Conservation (phyloP, 2,113 vertebrate species). For the Pyxicephalus adspersus region DNA sequence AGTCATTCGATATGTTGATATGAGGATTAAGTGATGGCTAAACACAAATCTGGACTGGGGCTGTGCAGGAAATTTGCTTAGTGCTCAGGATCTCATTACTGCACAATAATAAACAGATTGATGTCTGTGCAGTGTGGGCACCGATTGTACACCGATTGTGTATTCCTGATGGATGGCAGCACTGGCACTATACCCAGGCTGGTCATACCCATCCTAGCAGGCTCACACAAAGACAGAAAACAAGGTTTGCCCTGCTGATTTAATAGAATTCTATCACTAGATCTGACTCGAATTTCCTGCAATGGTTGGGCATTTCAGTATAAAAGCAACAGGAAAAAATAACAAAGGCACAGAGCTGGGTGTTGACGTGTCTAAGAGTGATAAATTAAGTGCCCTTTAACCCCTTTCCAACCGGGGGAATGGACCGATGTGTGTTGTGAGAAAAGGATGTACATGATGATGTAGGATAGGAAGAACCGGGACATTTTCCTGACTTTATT, state of each 20-base stretch:
- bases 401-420: neutral
- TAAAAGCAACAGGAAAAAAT: conserved; percentile 43
- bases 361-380: conserved; percentile 44
- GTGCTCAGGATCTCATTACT: conserved; percentile 50
- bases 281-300: conserved; percentile 43
- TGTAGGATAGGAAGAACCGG: conserved; percentile 1
- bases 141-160: neutral
- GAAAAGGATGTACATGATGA: conserved; percentile 1
- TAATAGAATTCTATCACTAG: conserved; percentile 29
- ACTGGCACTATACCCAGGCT: neutral
- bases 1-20: conserved; percentile 45
- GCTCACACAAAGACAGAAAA: neutral
- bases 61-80: conserved; percentile 49
- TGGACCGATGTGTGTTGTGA: conserved; percentile 33
- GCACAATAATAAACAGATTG: conserved; percentile 48
- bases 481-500: neutral
- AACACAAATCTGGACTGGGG: conserved; percentile 42
- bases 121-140: conserved; percentile 10
- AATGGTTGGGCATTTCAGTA: conserved; percentile 24
- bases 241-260: neutral
- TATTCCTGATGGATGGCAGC: neutral
- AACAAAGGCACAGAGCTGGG: conserved; percentile 45
- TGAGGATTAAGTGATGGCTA: conserved; percentile 54
- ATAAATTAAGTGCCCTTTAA: conserved; percentile 48
- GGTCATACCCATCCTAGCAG: neutral